Base-by-base conservation (phyloP, 2,797 vertebrate genomes). In the Rhynchotus rufescens region DNA sequence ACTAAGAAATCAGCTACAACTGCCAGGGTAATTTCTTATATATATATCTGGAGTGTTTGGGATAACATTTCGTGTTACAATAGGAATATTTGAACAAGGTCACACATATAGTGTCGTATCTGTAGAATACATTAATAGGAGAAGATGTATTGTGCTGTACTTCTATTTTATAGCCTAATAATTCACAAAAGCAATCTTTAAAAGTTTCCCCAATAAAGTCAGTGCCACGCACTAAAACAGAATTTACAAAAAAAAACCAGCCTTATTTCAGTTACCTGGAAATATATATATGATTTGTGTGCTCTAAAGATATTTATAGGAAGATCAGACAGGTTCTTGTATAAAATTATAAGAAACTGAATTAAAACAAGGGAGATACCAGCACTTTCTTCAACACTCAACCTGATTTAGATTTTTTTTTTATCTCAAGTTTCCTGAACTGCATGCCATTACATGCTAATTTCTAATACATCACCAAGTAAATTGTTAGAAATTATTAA, bases 141-240 rank as follows among this genome's bases (percentile, higher is more conserved):
- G 23, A 86, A 91, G 91, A 92, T 5, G 1, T 54, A 74, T 78
- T 89, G 86, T 74, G 54, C 25, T 32, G 57, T 82, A 79, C 9
- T 67, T 80, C 13, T 83, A 77, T 44, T 96, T 93, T 91, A 90
- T 67, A 93, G 85, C 25, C 84, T 87, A 91, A 88, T 93, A 93
- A 86, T 92, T 97, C 88, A 94, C 60, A 96, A 89, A 93, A 68
- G 40, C 62, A 95, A 96, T 94, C 95, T 92, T 91, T 32, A 92
- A 94, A 77, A 84, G 6, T 73, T 67, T 64, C 54, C 52, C 51
- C 15, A 60, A 34, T 89, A 89, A 96, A 97, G 96, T 93, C 84
- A 87, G 64, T 74, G 40, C 59, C 32, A 49, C 89, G 72, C 44
- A 89, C 75, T 93, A 91, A 93, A 96, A 90, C 15, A 42, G 72